A percentile compares a stretch with the other conserved stretches of the same genome.
Conservation (phyloP, 2,113 vertebrate species). For the Nerophis lumbriciformis region DNA sequence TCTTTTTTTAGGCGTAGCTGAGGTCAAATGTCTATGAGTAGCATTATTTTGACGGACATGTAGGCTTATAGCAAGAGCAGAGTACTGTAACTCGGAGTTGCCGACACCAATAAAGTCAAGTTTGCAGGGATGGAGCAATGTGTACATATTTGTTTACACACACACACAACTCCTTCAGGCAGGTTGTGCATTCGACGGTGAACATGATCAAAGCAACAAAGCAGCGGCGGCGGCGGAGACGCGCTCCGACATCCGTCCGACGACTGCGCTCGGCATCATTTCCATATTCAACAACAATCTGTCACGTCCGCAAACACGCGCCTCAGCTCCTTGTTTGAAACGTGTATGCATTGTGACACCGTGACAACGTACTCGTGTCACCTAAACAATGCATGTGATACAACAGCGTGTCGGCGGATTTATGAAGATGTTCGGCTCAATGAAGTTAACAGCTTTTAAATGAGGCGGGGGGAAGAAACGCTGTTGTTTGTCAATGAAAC, state of each 20-base stretch:
- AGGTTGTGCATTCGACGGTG: conserved; percentile 64
- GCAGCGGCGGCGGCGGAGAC: conserved; percentile 42
- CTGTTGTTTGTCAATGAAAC: conserved; percentile 10
- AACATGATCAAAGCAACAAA: conserved; percentile 72
- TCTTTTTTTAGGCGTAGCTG: no score
- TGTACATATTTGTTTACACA: conserved; percentile 46
- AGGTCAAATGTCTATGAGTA: no score
- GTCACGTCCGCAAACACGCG: conserved; percentile 51
- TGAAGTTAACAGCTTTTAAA: conserved; percentile 13
- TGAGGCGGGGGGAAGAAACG: conserved; percentile 10
- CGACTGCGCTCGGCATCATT: conserved; percentile 57
- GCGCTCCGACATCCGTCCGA: conserved; percentile 44
- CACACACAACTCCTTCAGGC: conserved; percentile 47
- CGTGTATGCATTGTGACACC: conserved; percentile 49
- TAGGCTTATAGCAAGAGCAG: conserved; percentile 1
- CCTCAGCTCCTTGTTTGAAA: conserved; percentile 48
- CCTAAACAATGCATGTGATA: conserved; percentile 33
- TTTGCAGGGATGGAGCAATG: conserved; percentile 36
- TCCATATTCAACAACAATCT: conserved; percentile 68
- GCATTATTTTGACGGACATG: no score
- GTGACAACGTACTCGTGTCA: conserved; percentile 53
- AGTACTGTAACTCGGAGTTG: conserved; percentile 14
- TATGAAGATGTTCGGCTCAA: conserved; percentile 14
- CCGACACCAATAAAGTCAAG: conserved; percentile 40
- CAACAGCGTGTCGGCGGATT: conserved; percentile 18